Conservation (phyloP, 2,797 vertebrate genomes). For the Lithobates sylvaticus region DNA sequence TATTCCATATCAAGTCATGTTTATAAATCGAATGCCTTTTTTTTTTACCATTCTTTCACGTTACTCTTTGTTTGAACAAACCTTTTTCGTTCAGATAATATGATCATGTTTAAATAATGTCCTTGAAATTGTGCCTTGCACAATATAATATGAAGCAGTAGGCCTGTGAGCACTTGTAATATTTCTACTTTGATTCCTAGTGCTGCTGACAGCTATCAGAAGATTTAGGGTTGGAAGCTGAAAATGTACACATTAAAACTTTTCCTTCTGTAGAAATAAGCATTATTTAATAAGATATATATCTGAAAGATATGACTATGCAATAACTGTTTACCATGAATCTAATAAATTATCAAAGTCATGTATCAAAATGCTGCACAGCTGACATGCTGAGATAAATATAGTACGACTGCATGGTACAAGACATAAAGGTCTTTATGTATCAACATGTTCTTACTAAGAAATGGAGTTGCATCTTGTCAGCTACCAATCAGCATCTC, state of each 20-base stretch:
- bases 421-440: conserved; percentile 52
- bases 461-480: no score
- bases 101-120: conserved; percentile 71
- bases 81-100: conserved; percentile 65
- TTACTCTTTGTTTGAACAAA: conserved; percentile 58
- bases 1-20: conserved; percentile 70
- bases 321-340: conserved; percentile 1
- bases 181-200: conserved; percentile 79
- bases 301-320: conserved; percentile 6
- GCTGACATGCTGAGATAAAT: conserved; percentile 67
- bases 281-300: not conserved
- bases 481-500: no score
- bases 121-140: conserved; percentile 68
- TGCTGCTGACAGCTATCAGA: conserved; percentile 79
- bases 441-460: not conserved
- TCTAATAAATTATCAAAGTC: conserved; percentile 4
- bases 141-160: conserved; percentile 74
- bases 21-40: conserved; percentile 65
- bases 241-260: conserved; percentile 72
- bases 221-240: conserved; percentile 76
- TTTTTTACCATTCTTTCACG: conserved; percentile 57
- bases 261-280: conserved; percentile 21
- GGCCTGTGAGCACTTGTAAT: conserved; percentile 70
- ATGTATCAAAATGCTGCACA: not conserved
- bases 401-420: conserved; percentile 45